Base-by-base conservation (phyloP, 2,113 vertebrate species). In the Equus quagga region DNA sequence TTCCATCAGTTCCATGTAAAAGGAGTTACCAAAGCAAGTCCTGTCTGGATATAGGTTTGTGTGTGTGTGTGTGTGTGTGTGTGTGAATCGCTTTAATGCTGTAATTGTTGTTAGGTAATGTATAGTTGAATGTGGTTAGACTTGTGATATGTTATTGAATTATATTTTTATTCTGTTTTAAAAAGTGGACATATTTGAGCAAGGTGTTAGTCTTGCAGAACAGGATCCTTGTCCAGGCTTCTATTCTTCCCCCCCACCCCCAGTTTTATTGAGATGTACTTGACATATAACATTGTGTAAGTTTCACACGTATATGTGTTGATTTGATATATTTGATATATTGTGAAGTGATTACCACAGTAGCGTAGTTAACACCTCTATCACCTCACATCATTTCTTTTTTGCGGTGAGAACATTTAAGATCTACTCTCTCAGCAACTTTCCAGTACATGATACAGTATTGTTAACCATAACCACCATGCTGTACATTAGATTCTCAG, bases 121-220 rank as follows among this genome's bases (percentile, higher is more conserved):
- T 91, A 85, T 78, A 79, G 60, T 51, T 67, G n/a, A 88, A 21
- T 69, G 5, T 88, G 93, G 49, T 82, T 94, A 67, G 72, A 86
- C 9, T 89, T 91, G 49, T 81, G 64, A 88, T 9, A 65, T 65
- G 51, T 33, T 80, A 79, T 31, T 0, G 8, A 91, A 84, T 91
- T 89, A 9, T 60, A 76, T 70, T 91, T 95, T 96, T 80, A 84
- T 51, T 83, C 6, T 83, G 24, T 72, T 92, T 73, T 76, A 31
- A 90, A 80, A 73, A 65, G 49, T 83, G 33, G 5, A n/a, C 46
- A 76, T 90, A 21, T 49, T 70, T 85, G 18, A 54, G 41, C 89
- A 93, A 88, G 56, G 17, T 44, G 1, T 85, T 67, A 58, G 51
- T 21, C 36, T 76, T 51, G 26, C 15, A 51, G 36, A 89, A 93